Conservation (phyloP, 1,140 invertebrate species). For the Nasonia giraulti region DNA sequence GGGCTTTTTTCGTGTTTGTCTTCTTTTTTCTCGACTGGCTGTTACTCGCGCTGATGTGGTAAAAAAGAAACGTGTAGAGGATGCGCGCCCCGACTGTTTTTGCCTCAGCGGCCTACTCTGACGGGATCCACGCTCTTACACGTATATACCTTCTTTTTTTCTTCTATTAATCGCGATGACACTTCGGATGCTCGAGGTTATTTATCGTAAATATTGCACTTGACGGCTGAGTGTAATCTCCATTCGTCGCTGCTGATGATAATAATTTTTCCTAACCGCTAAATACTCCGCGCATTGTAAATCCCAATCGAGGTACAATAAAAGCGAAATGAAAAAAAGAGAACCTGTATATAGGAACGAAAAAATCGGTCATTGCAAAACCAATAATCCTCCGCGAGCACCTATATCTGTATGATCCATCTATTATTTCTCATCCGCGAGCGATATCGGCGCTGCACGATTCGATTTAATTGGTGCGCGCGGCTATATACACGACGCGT, state of each 20-base stretch:
- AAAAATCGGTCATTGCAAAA: neutral
- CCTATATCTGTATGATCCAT: neutral
- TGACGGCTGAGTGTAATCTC: neutral
- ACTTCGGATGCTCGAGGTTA: neutral
- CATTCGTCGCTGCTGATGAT: no score
- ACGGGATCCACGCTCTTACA: neutral
- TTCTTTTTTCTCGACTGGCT: neutral
- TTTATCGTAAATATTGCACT: neutral
- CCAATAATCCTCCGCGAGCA: neutral
- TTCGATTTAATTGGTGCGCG: slow-evolving; percentile 25
- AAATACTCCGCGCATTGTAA: neutral
- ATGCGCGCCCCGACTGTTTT: neutral
- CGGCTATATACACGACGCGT: neutral
- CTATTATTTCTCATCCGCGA: slow-evolving; percentile 2
- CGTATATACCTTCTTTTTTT: neutral
- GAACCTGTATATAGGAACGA: neutral
- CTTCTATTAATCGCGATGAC: neutral
- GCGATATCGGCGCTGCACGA: neutral
- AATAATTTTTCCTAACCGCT: neutral
- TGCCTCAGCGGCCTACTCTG: neutral
- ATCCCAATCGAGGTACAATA: neutral
- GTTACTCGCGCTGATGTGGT: neutral
- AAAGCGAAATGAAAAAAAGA: neutral
- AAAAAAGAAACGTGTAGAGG: neutral
- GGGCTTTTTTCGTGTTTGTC: neutral